Base-by-base conservation (phyloP, 2,113 vertebrate genomes). In the Stegastes partitus region DNA sequence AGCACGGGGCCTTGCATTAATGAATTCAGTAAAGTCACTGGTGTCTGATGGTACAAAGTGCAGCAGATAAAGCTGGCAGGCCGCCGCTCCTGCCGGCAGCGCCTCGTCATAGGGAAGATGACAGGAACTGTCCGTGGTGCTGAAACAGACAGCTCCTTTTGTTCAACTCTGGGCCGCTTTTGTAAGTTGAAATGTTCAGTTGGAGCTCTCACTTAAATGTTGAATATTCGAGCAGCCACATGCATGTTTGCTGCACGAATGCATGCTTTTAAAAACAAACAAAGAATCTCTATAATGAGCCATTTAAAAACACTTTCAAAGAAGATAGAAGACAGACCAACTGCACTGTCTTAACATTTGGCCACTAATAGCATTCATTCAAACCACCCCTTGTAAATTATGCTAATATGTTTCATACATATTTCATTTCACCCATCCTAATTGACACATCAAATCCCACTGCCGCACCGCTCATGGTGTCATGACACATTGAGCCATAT, bases 41-140 rank as follows among this genome's bases (percentile, higher is more conserved):
- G 18, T 75, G 79, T 87, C 22, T 82, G 72, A 88, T 74, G 81
- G 65, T 77, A 1, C 71, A 67, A 68, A 65, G 83, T 62, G 81
- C 73, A n/a, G 83, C 83, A 77, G 85, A 90, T 88, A 47, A 83
- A 74, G 44, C 74, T 61, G 79, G 67, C 84, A 66, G 81, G 68
- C 50, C 37, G 66, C 44, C 39, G 37, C 70, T 45, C 68, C 68
- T 69, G 55, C 77, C 74, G 83, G 78, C 77, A 80, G 82, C 79
- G 62, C 75, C 79, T 75, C 76, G 25, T 81, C 80, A 81, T 28
- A 4, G 57, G 64, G 42, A 57, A 49, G 81, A 72, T 69, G 81
- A 87, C 68, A 68, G 87, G 85, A 91, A 80, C 92, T 93, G 84
- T 92, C 91, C 87, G 49, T 77, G 90, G 91, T 90, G 81, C 91